Evolutionary conservation across 1,140 invertebrate genomes (phyloP), one percentile per base, ranked within the genome.

Genomic region (Meloidogyne exigua): DNA sequence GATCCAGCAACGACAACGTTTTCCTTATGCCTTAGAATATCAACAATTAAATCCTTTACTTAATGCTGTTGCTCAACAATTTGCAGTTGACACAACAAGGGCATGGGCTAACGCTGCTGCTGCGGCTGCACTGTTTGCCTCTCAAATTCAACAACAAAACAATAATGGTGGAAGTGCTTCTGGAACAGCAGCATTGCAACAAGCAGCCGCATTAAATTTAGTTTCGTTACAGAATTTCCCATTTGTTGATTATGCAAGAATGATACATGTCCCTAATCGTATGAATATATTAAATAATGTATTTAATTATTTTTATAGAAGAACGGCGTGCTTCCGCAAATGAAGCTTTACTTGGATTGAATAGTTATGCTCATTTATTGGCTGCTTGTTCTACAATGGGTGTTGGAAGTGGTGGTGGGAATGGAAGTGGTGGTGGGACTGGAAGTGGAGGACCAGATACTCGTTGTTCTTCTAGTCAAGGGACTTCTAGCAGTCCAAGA

Each of bases 291-390:
- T 76, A 11, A 65, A 28, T 49, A 13, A 63, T 64, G 10, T 49
- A 2, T 36, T 23, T 68, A 18, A 9, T 7, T 42, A 23, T 32
- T 63, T 72, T 75, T 87, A 75, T 42, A 85, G 84, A 85, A 77
- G 84, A 86, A 78, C 77, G 84, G 9, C 67, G 84, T 65, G 85
- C 84, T 15, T 80, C 77, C 11, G 84, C 84, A 15, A 85, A 87
- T 76, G 84, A 86, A 78, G 82, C 82, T 15, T 71, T 83, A 36
- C 65, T 83, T 26, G 81, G 84, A 13, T 67, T 85, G n/a, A 73
- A 83, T 39, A 75, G 82, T 18, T 83, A 84, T 75, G 81, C 81
- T 21, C 81, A 83, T 32, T 65, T 83, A 42, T 68, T 81, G 65
- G 80, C 81, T n/a, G 81, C 80, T 28, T 81, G 78, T 71, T 81